A percentile compares a stretch with the other conserved stretches of the same genome.
phyloP scores from a whole-genome alignment of 2,797 vertebrate species.

The Pantherophis alleghaniensis region DNA sequence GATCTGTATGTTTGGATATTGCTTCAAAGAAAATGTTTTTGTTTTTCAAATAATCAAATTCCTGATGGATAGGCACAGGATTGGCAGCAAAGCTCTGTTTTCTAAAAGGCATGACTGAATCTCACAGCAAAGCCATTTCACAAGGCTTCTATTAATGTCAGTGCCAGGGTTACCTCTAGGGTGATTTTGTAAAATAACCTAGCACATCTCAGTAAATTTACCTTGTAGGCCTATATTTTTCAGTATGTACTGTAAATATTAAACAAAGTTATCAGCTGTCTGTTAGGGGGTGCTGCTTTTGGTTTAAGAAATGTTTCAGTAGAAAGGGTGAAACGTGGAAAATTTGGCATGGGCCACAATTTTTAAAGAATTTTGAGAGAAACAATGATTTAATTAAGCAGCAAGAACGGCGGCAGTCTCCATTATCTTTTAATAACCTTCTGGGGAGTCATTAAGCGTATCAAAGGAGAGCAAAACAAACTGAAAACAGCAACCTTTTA shows the following conservation, averaged over 20 bases:
- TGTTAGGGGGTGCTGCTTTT: conserved; percentile 61
- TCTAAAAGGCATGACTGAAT: conserved; percentile 57
- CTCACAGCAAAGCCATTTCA: conserved; percentile 62
- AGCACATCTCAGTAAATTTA: conserved; percentile 70
- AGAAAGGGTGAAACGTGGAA: conserved; percentile 70
- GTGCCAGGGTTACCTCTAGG: conserved; percentile 64
- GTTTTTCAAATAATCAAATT: conserved; percentile 55
- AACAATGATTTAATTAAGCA: conserved; percentile 80
- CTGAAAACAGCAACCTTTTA: conserved; percentile 67
- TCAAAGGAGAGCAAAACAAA: conserved; percentile 68
- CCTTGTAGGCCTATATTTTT: conserved; percentile 69
- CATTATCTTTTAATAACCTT: conserved; percentile 74
- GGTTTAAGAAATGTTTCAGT: conserved; percentile 71
- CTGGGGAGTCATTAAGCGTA: conserved; percentile 69
- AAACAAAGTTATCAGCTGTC: conserved; percentile 67
- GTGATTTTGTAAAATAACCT: conserved; percentile 66
- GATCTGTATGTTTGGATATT: conserved; percentile 57
- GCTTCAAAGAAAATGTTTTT: conserved; percentile 58
- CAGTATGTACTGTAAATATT: conserved; percentile 66
- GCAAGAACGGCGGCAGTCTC: conserved; percentile 76
- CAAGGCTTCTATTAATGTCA: conserved; percentile 71
- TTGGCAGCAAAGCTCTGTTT: conserved; percentile 48
- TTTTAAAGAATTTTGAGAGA: conserved; percentile 73
- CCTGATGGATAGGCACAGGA: conserved; percentile 51
- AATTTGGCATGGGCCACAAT: conserved; percentile 77